A percentile compares a stretch with the other conserved stretches of the same genome.
phyloP scores from a whole-genome alignment of 1,140 invertebrate genomes.

The Solenopsis invicta region DNA sequence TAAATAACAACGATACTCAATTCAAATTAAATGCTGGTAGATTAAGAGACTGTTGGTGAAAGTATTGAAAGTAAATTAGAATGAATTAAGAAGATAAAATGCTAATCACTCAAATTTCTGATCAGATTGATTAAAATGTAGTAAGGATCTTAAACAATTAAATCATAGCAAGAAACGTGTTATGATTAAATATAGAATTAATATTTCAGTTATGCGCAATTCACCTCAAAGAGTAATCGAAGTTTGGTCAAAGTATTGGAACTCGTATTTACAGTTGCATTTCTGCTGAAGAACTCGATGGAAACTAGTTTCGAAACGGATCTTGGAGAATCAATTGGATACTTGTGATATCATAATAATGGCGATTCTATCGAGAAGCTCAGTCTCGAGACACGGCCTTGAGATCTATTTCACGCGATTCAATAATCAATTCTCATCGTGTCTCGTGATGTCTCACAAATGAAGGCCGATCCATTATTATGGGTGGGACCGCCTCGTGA shows the following conservation, averaged over 20 bases:
- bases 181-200: not conserved
- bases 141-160: not conserved
- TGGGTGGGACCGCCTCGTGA: not conserved
- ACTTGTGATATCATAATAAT: not conserved
- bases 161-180: not conserved
- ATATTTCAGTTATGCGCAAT: not conserved
- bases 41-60: not conserved
- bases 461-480: not conserved
- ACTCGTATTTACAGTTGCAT: constrained; percentile 2
- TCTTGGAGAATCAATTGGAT: not conserved
- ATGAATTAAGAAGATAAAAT: not conserved
- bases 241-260: not conserved
- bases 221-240: not conserved
- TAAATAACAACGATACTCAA: not conserved
- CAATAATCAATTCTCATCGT: not conserved
- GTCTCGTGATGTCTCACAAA: not conserved
- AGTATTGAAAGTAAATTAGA: not conserved
- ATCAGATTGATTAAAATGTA: not conserved
- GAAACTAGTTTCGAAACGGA: not conserved
- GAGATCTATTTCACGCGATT: not conserved
- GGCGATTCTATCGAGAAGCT: not conserved
- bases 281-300: not conserved
- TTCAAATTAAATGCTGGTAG: not conserved
- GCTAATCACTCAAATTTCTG: not conserved
- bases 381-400: not conserved